Evolutionary conservation across 2,888 invertebrate species (phyloP).

Genomic region (Epinotia brunnichana): DNA sequence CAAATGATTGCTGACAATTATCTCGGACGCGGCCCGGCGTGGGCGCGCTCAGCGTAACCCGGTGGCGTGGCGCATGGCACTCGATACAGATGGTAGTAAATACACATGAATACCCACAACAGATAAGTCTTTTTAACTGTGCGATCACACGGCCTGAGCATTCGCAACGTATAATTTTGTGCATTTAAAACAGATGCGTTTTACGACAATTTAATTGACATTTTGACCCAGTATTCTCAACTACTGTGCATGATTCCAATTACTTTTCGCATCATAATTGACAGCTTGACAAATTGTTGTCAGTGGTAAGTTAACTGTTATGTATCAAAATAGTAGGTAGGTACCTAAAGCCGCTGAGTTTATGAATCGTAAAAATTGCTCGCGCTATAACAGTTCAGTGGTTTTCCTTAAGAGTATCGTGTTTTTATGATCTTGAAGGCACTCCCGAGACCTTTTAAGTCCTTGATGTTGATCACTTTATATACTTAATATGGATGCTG

Average conservation of each 20-base stretch:
- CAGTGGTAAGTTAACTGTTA: neutral
- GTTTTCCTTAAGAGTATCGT: slow-evolving; percentile 25
- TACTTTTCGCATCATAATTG: slow-evolving; percentile 15
- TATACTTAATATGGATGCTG: neutral
- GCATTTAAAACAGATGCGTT: slow-evolving; percentile 33
- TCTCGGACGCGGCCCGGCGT: slow-evolving; percentile 45
- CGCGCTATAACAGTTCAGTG: slow-evolving; percentile 13
- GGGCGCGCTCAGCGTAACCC: slow-evolving; percentile 49
- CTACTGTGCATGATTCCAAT: slow-evolving; percentile 13
- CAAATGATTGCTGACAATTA: slow-evolving; percentile 75
- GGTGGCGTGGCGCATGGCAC: slow-evolving; percentile 44
- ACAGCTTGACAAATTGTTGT: slow-evolving; percentile 15
- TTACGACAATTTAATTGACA: slow-evolving; percentile 39
- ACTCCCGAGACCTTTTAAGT: slow-evolving; percentile 10
- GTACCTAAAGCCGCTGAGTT: slow-evolving; percentile 5
- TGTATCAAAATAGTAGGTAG: neutral
- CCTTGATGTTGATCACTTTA: neutral
- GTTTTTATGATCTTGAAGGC: slow-evolving; percentile 17
- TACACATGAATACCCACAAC: neutral
- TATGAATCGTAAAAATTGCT: slow-evolving; percentile 25
- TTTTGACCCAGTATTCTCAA: slow-evolving; percentile 29
- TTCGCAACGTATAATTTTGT: slow-evolving; percentile 27
- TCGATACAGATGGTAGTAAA: neutral
- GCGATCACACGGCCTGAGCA: neutral
- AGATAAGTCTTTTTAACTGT: slow-evolving; percentile 5